Evolutionary conservation across 2,888 invertebrate genomes (phyloP), one percentile per base, ranked within the genome.

Genomic region (Helleia helle): DNA sequence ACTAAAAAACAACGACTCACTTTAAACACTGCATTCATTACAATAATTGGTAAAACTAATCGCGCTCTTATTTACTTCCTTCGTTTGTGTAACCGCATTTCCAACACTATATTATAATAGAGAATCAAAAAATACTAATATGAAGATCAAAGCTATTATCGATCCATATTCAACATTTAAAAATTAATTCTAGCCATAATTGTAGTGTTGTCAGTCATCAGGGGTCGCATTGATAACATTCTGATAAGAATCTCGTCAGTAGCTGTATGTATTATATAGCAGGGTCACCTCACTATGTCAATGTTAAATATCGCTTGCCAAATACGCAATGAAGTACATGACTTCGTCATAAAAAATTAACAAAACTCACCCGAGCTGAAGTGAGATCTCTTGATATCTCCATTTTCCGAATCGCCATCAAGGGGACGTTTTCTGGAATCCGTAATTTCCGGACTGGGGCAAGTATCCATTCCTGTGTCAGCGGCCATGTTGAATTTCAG

Each of bases 391-490:
- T 94, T 94, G 65, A 92, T 92, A 74, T 93, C 91, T 72, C 93
- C 93, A 88, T 93, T 93, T 86, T 94, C 94, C 63, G 90, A 90
- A 86, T 94, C 94, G 58, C 90, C 90, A 86, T 94, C 94, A 69
- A 93, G 89, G 64, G 94, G 94, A 81, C 94, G 90, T 88, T 94
- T 94, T 86, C 94, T 91, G 84, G 94, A 94, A 88, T 94, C 94
- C 74, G 91, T 89, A 85, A 93, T 93, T 89, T 94, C 94, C 86
- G 94, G 94, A 88, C 94, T 94, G 84, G 94, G 92, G 89, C 94
- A 94, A 89, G 94, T 93, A 89, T 94, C 94, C 93, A 94, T 94
- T 89, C 92, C 92, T 88, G 93, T 92, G 88, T 94, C 94, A 87
- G 93, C 93, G 88, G 93, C 94, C 93, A 94, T 94, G 87, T 91